Percentiles rank a stretch among this genome's conserved stretches.
These are phyloP conservation scores for Halictus rubicundus DNA, from an alignment of 1,140 invertebrate species.

Conservation along the genomic window DNA sequence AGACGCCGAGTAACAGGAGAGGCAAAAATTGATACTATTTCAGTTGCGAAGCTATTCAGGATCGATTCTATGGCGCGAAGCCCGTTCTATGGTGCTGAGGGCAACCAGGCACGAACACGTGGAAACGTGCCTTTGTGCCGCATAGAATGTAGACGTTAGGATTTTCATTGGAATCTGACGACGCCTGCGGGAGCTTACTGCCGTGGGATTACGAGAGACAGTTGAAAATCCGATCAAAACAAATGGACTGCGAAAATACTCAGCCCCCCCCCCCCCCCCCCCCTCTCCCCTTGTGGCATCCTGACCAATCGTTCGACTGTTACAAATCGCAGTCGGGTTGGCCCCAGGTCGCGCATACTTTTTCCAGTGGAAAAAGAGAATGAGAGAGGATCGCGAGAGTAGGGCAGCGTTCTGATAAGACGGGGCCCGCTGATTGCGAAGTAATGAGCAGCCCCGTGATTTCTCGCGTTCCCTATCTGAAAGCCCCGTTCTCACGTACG, in stretches of 20 bases:
- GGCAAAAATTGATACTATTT: too few relatives aligned
- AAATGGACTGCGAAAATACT: constrained; percentile 79
- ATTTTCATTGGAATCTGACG: constrained; percentile 76
- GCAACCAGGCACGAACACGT: constrained; percentile 20
- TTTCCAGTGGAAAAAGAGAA: constrained; percentile 5
- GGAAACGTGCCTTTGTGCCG: constrained; percentile 34
- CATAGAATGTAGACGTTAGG: constrained; percentile 69
- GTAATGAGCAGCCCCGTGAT: constrained; percentile 70
- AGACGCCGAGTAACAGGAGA: too few relatives aligned
- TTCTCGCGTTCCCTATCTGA: constrained; percentile 56
- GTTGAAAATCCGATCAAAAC: constrained; percentile 80
- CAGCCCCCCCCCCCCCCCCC: constrained; percentile 23
- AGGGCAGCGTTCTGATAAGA: constrained; percentile 67
- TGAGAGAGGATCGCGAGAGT: background rate
- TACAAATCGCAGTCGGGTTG: constrained; percentile 51
- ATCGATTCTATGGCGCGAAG: constrained; percentile 3
- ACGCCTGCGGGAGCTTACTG: constrained; percentile 72
- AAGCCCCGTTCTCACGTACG: constrained; percentile 22
- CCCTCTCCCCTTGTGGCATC: background rate
- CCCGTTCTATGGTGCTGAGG: background rate
- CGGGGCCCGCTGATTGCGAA: constrained; percentile 74
- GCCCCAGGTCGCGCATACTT: constrained; percentile 33
- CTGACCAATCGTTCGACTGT: constrained; percentile 35
- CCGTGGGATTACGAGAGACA: constrained; percentile 76
- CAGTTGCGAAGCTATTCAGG: background rate